Evolutionary conservation across 2,113 vertebrate genomes (phyloP).

Genomic region (Nerophis ophidion): DNA sequence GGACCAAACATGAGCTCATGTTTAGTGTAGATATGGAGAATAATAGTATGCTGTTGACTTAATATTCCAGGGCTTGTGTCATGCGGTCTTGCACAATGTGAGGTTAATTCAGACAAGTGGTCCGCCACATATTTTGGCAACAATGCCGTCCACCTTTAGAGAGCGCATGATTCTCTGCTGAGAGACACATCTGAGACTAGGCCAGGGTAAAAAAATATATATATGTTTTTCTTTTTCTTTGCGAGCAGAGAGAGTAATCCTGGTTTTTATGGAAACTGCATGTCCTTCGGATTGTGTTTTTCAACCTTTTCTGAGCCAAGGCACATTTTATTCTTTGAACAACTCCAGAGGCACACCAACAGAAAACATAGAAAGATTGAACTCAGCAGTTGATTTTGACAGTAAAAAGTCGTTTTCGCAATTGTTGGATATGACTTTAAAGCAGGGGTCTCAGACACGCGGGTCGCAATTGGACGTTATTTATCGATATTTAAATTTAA

Average conservation of each 20-base stretch:
- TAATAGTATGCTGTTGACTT: slow-evolving; percentile 10
- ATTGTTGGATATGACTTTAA: no score
- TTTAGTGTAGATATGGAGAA: not conserved
- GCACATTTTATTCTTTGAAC: no score
- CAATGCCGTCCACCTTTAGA: slow-evolving; percentile 35
- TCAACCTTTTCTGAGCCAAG: no score
- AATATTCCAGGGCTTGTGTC: slow-evolving; percentile 2
- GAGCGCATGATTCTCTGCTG: slow-evolving; percentile 57
- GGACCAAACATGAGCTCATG: not conserved
- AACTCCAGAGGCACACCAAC: no score
- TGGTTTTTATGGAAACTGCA: not conserved
- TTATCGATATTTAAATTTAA: no score
- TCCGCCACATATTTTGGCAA: slow-evolving; percentile 51
- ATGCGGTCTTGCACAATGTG: slow-evolving; percentile 11
- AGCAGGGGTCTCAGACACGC: no score
- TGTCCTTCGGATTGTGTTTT: slow-evolving; percentile 13
- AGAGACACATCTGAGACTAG: slow-evolving; percentile 48
- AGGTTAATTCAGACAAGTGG: slow-evolving; percentile 19
- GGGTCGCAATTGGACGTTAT: no score
- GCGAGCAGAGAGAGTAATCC: slow-evolving; percentile 13
- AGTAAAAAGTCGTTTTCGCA: no score
- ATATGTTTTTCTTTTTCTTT: slow-evolving; percentile 3
- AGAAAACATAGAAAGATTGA: no score
- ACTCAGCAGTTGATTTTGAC: no score
- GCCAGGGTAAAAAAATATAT: not conserved